Conservation (phyloP, 1,140 invertebrate genomes). For the Diploscapter pachys region DNA sequence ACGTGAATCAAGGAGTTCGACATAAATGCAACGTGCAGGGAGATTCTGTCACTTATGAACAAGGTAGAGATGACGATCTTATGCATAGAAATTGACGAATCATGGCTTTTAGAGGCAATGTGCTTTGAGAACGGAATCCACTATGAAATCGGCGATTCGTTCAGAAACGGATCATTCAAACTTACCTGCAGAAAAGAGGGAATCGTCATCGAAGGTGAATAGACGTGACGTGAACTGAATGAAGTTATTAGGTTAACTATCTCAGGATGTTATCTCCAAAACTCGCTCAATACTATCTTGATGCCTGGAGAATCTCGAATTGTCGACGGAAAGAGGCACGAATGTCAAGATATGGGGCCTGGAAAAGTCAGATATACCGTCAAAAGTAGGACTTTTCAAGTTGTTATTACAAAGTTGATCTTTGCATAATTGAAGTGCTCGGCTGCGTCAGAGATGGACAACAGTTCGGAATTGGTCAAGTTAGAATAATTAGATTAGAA, state of each 20-base stretch:
- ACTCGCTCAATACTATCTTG: conserved; percentile 46
- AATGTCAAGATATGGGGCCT: conserved; percentile 46
- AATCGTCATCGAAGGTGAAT: conserved; percentile 47
- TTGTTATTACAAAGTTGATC: no score
- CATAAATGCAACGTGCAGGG: conserved; percentile 54
- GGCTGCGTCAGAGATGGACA: conserved; percentile 44
- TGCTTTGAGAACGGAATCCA: conserved; percentile 57
- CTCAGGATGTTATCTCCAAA: conserved; percentile 54
- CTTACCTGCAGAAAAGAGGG: conserved; percentile 49
- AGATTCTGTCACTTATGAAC: conserved; percentile 56
- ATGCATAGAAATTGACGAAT: conserved; percentile 1
- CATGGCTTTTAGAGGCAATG: conserved; percentile 47
- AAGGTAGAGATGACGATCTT: conserved; percentile 37
- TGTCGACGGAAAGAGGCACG: conserved; percentile 47
- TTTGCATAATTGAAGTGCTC: conserved; percentile 44
- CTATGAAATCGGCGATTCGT: conserved; percentile 56
- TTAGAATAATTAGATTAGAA: not conserved
- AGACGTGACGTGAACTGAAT: not conserved
- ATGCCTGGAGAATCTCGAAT: conserved; percentile 50
- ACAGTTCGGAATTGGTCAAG: conserved; percentile 34
- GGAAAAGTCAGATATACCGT: conserved; percentile 55
- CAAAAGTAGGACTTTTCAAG: conserved; percentile 34
- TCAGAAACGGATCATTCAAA: conserved; percentile 57
- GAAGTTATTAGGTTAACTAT: not conserved
- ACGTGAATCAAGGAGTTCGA: conserved; percentile 48